These are phyloP conservation scores for Hipparchia semele DNA, from an alignment of 2,888 invertebrate genomes.

Conservation along the genomic window DNA sequence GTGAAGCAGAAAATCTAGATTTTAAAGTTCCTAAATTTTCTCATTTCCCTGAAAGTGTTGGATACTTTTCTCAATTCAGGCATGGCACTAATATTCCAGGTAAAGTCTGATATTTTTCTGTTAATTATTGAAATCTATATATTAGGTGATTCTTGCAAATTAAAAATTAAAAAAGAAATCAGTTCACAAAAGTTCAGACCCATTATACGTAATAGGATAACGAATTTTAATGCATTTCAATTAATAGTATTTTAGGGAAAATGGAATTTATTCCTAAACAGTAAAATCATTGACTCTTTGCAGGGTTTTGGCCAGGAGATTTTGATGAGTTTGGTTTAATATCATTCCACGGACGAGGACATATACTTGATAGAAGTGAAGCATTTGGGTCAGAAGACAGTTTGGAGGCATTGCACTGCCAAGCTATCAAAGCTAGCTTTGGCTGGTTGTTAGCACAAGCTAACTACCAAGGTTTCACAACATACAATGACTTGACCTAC, in stretches of 20 bases:
- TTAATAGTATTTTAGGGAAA: no score
- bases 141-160: no score
- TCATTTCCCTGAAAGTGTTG: slow-evolving; percentile 85
- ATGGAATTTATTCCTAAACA: no score
- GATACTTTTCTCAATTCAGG: slow-evolving; percentile 80
- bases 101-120: slow-evolving; percentile 49
- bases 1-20: slow-evolving; percentile 81
- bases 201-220: no score
- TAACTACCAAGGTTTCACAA: slow-evolving; percentile 93
- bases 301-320: slow-evolving; percentile 94
- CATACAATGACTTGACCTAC: slow-evolving; percentile 94
- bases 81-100: slow-evolving; percentile 91
- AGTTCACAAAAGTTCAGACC: no score
- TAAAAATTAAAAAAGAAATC: no score
- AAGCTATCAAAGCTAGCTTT: slow-evolving; percentile 91
- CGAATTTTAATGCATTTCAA: no score
- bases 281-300: slow-evolving; percentile 34
- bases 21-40: slow-evolving; percentile 83
- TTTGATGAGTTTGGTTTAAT: slow-evolving; percentile 89
- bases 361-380: slow-evolving; percentile 76
- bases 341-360: slow-evolving; percentile 87
- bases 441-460: slow-evolving; percentile 92
- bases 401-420: slow-evolving; percentile 86
- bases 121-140: no score
- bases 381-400: slow-evolving; percentile 81